Evolutionary conservation across 2,797 vertebrate genomes (phyloP).

Genomic region (Manis javanica): DNA sequence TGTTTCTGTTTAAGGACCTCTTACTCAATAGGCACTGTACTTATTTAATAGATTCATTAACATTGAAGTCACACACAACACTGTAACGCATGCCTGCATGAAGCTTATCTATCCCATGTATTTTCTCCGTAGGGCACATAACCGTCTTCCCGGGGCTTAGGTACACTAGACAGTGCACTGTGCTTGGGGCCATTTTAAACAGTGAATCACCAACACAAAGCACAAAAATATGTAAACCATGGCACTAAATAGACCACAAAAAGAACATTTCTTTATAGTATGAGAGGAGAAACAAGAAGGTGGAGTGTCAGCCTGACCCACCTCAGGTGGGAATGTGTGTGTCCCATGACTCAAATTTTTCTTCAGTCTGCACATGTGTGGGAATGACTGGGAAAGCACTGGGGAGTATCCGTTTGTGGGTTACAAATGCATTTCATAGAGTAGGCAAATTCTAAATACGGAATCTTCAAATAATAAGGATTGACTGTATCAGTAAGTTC

Average conservation of each 20-base stretch:
- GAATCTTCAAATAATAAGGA: neutral
- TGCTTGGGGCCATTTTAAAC: neutral
- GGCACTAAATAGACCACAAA: neutral
- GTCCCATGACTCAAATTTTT: neutral
- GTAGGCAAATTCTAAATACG: neutral
- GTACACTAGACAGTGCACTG: neutral
- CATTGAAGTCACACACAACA: neutral
- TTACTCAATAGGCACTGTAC: no score
- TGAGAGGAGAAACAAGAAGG: neutral
- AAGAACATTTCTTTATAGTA: neutral
- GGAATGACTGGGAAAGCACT: neutral
- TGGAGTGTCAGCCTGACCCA: rapidly evolving
- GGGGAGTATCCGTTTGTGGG: neutral
- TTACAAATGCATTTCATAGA: neutral
- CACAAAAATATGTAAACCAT: neutral
- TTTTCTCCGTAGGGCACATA: neutral
- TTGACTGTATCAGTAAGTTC: neutral
- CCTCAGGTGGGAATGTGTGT: neutral
- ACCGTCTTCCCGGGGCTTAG: neutral
- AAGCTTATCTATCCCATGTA: neutral
- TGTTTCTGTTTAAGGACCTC: neutral
- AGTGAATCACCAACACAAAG: neutral
- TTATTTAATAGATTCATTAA: neutral
- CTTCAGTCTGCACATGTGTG: rapidly evolving
- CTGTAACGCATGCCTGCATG: neutral